These are phyloP conservation scores for Drosophila kohkoa DNA, from an alignment of 1,140 invertebrate genomes.

Conservation along the genomic window DNA sequence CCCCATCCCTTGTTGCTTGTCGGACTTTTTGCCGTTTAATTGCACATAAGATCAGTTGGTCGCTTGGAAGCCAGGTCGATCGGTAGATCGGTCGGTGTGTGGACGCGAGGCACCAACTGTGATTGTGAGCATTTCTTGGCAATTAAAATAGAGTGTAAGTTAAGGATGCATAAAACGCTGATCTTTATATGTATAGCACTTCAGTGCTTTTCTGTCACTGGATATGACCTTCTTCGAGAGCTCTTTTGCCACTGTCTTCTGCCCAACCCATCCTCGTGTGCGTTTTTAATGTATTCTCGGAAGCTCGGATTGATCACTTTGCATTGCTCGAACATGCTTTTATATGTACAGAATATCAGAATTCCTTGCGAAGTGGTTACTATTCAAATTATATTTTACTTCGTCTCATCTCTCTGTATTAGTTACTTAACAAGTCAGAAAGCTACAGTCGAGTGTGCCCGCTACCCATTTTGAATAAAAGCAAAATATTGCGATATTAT, in stretches of 20 bases:
- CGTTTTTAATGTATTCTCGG: constrained; percentile 38
- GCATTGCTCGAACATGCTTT: constrained; percentile 13
- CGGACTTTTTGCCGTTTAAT: constrained; percentile 70
- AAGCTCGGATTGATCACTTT: constrained; percentile 28
- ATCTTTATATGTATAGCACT: constrained; percentile 68
- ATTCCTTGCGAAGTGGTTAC: background rate
- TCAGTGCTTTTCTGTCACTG: constrained; percentile 31
- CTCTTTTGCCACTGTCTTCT: background rate
- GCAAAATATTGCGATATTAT: too few species aligned
- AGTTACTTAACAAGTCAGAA: too few species aligned
- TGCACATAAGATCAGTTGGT: constrained; percentile 69
- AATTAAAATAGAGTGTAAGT: constrained; percentile 84
- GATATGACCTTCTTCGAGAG: constrained; percentile 12
- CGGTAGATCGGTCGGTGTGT: constrained; percentile 10
- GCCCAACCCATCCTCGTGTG: background rate
- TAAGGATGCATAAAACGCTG: constrained; percentile 81
- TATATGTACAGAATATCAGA: background rate
- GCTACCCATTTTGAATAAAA: too few species aligned
- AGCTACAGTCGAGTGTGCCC: too few species aligned
- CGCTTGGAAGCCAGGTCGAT: background rate
- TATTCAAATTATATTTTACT: too few species aligned
- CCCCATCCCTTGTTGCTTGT: constrained; percentile 5
- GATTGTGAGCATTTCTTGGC: constrained; percentile 65
- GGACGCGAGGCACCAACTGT: constrained; percentile 43
- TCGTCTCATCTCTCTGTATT: too few species aligned